Conservation (phyloP, 2,113 vertebrate genomes). For the Brienomyrus longianalis region DNA sequence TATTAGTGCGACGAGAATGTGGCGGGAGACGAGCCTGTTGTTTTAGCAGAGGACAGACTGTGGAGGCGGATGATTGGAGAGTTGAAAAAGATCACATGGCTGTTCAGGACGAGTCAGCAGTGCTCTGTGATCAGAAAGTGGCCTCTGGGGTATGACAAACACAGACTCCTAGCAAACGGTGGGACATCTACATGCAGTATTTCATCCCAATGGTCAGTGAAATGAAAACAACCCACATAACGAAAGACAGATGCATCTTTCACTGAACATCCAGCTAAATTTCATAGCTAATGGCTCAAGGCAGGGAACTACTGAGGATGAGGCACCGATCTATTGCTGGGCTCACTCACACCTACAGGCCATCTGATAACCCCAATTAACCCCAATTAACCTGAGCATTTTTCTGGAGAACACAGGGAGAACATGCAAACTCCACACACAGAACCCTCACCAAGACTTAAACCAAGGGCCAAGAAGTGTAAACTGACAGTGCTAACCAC, state of each 20-base stretch:
- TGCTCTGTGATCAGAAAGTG: not conserved
- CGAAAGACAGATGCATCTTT: not conserved
- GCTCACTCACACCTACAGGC: not conserved
- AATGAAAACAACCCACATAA: not conserved
- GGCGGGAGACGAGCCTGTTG: not conserved
- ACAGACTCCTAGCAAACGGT: not conserved
- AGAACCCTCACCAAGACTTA: not conserved
- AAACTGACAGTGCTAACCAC: not conserved
- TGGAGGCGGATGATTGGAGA: not conserved
- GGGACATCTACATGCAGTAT: not conserved
- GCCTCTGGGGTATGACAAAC: not conserved
- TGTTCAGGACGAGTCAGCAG: not conserved
- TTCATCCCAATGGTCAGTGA: not conserved
- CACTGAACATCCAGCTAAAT: not conserved
- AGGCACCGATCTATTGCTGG: not conserved
- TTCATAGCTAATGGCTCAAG: not conserved
- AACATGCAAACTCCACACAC: not conserved
- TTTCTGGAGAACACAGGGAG: not conserved
- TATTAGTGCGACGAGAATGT: not conserved
- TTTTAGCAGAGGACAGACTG: not conserved
- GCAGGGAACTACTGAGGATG: not conserved
- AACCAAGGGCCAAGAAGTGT: not conserved
- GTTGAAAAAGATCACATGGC: not conserved
- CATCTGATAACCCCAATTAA: not conserved
- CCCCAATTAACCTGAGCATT: not conserved